Percentiles rank a stretch among this genome's conserved stretches.
Evolutionary conservation across 1,140 invertebrate species (phyloP).

Genomic region (Papilio polytes): DNA sequence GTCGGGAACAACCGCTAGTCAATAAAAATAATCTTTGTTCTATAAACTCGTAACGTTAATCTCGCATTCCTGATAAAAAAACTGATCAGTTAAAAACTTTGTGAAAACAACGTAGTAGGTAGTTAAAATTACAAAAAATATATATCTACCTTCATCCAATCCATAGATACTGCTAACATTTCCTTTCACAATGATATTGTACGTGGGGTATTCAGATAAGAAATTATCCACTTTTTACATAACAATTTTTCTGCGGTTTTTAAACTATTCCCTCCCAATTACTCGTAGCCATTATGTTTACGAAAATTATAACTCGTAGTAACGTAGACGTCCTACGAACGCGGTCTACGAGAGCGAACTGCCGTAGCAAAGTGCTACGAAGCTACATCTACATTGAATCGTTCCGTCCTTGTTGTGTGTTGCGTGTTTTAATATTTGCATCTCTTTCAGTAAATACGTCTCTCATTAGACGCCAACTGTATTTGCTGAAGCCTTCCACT

Average conservation of each 20-base stretch:
- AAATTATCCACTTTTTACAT: constrained; percentile 82
- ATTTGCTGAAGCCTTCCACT: constrained; percentile 68
- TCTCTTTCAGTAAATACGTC: constrained; percentile 58
- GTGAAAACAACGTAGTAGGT: not conserved
- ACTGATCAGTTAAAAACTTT: too few relatives aligned
- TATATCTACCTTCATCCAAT: constrained; percentile 69
- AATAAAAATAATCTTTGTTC: too few relatives aligned
- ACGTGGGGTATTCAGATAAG: constrained; percentile 70
- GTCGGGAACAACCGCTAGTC: too few relatives aligned
- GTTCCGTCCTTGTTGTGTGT: constrained; percentile 49
- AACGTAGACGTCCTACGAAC: constrained; percentile 69
- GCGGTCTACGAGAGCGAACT: constrained; percentile 63
- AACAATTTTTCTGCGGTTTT: constrained; percentile 61
- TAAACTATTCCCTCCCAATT: constrained; percentile 50
- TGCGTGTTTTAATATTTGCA: constrained; percentile 41
- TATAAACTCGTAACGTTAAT: too few relatives aligned
- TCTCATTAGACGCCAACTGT: constrained; percentile 60
- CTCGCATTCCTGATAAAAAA: too few relatives aligned
- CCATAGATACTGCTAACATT: constrained; percentile 74
- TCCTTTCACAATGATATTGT: constrained; percentile 79
- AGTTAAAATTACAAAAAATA: not conserved
- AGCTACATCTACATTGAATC: constrained; percentile 50
- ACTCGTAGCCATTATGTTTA: constrained; percentile 57
- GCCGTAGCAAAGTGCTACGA: constrained; percentile 63
- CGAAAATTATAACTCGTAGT: constrained; percentile 44